Percentiles rank a stretch among this genome's conserved stretches.
Evolutionary conservation across 2,888 invertebrate genomes (phyloP).

Genomic region (Acanthosepion esculentum): DNA sequence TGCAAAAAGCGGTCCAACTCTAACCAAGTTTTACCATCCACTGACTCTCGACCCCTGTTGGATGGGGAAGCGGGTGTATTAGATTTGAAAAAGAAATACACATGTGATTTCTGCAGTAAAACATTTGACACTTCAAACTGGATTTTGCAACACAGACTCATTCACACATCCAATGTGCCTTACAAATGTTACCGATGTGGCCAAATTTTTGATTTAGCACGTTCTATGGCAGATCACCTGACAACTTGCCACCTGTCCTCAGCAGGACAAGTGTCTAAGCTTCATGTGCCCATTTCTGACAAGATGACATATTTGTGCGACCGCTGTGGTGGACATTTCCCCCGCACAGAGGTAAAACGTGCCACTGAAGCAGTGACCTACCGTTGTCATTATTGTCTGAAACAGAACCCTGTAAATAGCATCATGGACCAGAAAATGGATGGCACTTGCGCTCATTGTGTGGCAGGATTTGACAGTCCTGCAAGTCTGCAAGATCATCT

Average conservation of each 20-base stretch:
- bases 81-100: constrained; percentile 24
- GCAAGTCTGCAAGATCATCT: not conserved
- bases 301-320: constrained; percentile 7
- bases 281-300: not conserved
- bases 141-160: not conserved
- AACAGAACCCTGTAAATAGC: not conserved
- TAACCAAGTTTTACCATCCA: not conserved
- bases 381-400: not conserved
- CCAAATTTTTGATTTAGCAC: not conserved
- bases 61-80: not conserved
- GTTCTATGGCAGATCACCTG: constrained; percentile 2
- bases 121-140: not conserved
- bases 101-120: constrained; percentile 37
- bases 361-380: not conserved
- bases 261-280: not conserved
- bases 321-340: constrained; percentile 34
- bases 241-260: not conserved
- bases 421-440: not conserved
- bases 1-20: constrained; percentile 35
- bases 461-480: not conserved
- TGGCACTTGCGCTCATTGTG: not conserved
- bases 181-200: not conserved
- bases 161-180: constrained; percentile 34
- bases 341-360: not conserved
- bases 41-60: too few species aligned